These are phyloP conservation scores for Phataginus tetradactyla DNA, from an alignment of 2,797 vertebrate genomes.

Conservation along the genomic window DNA sequence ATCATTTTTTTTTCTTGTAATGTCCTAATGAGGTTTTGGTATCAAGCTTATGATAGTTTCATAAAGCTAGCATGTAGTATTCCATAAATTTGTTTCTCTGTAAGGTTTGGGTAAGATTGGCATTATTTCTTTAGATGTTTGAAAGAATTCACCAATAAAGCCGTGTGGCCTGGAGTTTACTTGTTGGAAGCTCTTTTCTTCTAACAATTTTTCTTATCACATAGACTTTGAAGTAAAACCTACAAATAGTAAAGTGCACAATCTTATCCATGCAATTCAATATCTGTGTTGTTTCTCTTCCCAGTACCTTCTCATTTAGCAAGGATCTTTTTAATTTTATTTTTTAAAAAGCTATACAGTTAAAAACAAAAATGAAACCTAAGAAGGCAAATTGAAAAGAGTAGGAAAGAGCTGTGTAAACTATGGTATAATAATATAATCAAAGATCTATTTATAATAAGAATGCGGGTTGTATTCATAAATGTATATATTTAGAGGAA, in stretches of 20 bases:
- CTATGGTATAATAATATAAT: neutral
- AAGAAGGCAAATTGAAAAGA: neutral
- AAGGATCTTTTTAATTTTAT: neutral
- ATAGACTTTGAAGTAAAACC: neutral
- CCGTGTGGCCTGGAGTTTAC: neutral
- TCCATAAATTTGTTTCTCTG: neutral
- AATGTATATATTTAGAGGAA: neutral
- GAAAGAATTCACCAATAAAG: neutral
- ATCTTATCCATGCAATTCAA: neutral
- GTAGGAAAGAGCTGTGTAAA: neutral
- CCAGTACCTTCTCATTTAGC: neutral
- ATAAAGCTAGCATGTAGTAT: neutral
- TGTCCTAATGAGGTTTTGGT: neutral
- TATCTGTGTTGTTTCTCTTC: neutral
- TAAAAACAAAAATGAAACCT: constrained; percentile 23
- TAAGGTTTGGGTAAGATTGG: neutral
- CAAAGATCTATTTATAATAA: neutral
- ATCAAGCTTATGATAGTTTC: too few relatives aligned
- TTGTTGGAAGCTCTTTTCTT: neutral
- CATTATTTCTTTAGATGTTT: neutral
- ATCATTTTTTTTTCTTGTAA: neutral
- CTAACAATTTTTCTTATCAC: neutral
- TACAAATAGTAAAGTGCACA: neutral
- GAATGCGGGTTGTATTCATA: neutral
- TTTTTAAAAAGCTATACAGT: neutral